Evolutionary conservation across 2,797 vertebrate genomes (phyloP).

Genomic region (Tokudaia tokunoshimensis): DNA sequence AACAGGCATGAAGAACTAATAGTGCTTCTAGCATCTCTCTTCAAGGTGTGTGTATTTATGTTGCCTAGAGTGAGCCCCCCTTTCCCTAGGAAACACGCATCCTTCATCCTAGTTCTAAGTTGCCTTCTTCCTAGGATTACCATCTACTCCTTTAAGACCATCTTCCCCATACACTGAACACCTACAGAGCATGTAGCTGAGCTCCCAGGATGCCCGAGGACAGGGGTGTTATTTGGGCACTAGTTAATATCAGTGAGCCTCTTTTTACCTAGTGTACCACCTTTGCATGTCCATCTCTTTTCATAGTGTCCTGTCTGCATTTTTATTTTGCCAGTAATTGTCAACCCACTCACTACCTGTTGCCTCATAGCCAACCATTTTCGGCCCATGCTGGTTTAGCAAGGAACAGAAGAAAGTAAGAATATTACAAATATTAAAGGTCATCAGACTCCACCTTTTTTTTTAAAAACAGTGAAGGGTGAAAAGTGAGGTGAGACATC

Average conservation of each 20-base stretch:
- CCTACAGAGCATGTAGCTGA: not conserved
- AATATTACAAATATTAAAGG: not conserved
- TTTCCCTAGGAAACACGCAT: constrained; percentile 4
- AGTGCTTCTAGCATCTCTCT: not conserved
- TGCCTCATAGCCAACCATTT: not conserved
- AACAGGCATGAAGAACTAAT: not conserved
- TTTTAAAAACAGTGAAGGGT: not conserved
- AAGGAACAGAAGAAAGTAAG: not conserved
- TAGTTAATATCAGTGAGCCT: not conserved
- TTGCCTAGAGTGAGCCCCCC: not conserved
- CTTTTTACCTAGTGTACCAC: not conserved
- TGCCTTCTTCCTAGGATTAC: constrained; percentile 23
- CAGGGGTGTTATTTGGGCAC: not conserved
- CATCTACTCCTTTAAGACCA: not conserved
- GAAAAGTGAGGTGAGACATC: not conserved
- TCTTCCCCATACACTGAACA: constrained; percentile 1
- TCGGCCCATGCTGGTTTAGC: not conserved
- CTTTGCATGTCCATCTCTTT: constrained; percentile 7
- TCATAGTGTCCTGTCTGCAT: not conserved
- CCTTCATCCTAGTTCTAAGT: constrained; percentile 40
- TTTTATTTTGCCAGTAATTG: constrained; percentile 25
- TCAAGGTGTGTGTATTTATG: constrained; percentile 13
- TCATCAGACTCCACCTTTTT: not conserved
- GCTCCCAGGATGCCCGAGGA: not conserved
- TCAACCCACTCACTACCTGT: not conserved